Evolutionary conservation across 2,888 invertebrate genomes (phyloP).

Genomic region (Drosophila quinaria): DNA sequence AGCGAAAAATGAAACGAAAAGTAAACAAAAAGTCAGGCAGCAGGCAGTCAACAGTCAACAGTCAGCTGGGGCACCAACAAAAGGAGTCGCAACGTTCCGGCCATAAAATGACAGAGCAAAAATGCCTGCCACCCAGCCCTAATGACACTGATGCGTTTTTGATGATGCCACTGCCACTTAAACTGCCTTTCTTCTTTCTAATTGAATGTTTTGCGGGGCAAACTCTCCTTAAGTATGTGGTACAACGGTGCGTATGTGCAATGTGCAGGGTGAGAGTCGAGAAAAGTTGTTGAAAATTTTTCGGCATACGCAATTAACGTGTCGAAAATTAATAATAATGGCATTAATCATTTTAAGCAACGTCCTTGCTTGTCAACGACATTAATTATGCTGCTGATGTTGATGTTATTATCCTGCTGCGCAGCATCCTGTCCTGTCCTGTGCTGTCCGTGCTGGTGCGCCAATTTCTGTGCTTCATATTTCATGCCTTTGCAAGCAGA

Average conservation of each 20-base stretch:
- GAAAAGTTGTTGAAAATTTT: constrained; percentile 47
- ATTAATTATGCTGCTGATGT: constrained; percentile 67
- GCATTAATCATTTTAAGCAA: constrained; percentile 68
- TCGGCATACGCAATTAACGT: constrained; percentile 58
- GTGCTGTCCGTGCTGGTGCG: constrained; percentile 8
- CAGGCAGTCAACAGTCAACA: constrained; percentile 12
- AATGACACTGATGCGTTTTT: constrained; percentile 81
- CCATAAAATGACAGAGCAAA: constrained; percentile 77
- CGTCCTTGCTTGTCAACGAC: constrained; percentile 50
- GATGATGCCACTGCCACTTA: constrained; percentile 71
- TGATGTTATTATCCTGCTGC: constrained; percentile 33
- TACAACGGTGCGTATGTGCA: constrained; percentile 72
- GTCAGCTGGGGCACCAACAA: constrained; percentile 40
- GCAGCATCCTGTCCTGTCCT: constrained; percentile 37
- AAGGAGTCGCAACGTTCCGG: constrained; percentile 51
- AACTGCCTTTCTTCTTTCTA: constrained; percentile 41
- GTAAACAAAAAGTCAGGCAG: constrained; percentile 67
- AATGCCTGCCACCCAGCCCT: constrained; percentile 46
- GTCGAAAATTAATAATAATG: constrained; percentile 73
- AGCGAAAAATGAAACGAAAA: constrained; percentile 67
- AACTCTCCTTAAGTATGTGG: background rate
- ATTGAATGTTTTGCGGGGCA: constrained; percentile 65
- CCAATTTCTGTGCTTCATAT: constrained; percentile 45
- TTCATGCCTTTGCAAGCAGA: constrained; percentile 51
- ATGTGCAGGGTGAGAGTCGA: constrained; percentile 49